Evolutionary conservation across 1,140 invertebrate species (phyloP).

Genomic region (Zaprionus capensis): DNA sequence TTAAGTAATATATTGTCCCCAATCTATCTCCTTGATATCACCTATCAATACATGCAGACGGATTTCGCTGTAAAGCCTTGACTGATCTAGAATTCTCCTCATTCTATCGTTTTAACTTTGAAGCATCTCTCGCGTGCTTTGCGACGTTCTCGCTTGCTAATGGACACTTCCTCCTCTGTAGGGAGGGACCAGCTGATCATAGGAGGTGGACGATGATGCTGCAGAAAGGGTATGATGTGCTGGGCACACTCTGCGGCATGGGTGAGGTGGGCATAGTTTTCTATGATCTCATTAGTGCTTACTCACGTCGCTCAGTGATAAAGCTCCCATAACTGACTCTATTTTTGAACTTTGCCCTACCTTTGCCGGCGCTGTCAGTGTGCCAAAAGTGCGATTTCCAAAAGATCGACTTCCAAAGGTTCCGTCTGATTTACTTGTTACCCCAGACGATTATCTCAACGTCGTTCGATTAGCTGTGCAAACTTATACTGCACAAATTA

Average conservation of each 20-base stretch:
- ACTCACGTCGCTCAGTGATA: conserved; percentile 67
- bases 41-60: too few relatives aligned
- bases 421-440: conserved; percentile 11
- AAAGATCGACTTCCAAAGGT: conserved; percentile 28
- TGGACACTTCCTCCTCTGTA: neutral
- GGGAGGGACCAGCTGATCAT: conserved; percentile 28
- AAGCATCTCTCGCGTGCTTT: conserved; percentile 24
- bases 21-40: too few relatives aligned
- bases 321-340: conserved; percentile 50
- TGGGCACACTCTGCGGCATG: conserved; percentile 86
- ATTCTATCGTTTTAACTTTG: too few relatives aligned
- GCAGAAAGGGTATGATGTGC: conserved; percentile 86
- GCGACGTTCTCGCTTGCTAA: conserved; percentile 8
- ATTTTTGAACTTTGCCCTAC: conserved; percentile 30
- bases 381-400: neutral
- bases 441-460: conserved; percentile 4
- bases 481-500: neutral
- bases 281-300: conserved; percentile 11
- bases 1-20: too few relatives aligned
- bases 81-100: too few relatives aligned
- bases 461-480: neutral
- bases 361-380: neutral
- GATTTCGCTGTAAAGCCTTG: too few relatives aligned
- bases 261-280: conserved; percentile 87
- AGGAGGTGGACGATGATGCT: conserved; percentile 46